Conservation (phyloP, 2,113 vertebrate species). For the Microtus pennsylvanicus region DNA sequence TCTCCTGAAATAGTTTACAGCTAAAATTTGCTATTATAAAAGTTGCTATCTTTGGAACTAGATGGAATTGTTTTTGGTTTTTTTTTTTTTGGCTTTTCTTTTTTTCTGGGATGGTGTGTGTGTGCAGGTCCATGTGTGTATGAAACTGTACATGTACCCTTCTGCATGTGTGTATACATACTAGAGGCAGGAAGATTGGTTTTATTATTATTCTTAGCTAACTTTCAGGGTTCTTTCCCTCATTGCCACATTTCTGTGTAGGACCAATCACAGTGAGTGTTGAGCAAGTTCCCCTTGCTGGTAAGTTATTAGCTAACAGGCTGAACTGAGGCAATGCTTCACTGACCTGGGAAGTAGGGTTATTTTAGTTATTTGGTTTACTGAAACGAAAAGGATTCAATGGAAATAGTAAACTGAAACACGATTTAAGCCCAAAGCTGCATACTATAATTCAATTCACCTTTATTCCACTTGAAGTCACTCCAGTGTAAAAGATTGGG, state of each 20-base stretch:
- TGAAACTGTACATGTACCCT: not conserved
- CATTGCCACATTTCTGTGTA: conserved; percentile 50
- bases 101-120: not conserved
- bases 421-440: not conserved
- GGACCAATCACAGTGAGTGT: not conserved
- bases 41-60: conserved; percentile 18
- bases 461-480: not conserved
- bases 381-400: conserved; percentile 50
- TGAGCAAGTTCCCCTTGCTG: conserved; percentile 67
- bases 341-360: conserved; percentile 12
- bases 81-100: not conserved
- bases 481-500: not conserved
- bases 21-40: not conserved
- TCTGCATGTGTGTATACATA: not conserved
- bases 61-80: not conserved
- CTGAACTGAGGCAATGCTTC: not conserved
- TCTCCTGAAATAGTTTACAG: not conserved
- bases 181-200: not conserved
- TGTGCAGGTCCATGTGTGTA: not conserved
- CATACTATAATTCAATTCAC: not conserved
- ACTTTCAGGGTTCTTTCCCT: conserved; percentile 32
- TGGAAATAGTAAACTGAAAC: not conserved
- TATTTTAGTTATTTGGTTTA: conserved; percentile 62
- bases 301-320: conserved; percentile 58
- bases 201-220: conserved; percentile 41